Evolutionary conservation across 2,797 vertebrate genomes (phyloP), one percentile per base, ranked within the genome.

Genomic region (Rhinella marina): DNA sequence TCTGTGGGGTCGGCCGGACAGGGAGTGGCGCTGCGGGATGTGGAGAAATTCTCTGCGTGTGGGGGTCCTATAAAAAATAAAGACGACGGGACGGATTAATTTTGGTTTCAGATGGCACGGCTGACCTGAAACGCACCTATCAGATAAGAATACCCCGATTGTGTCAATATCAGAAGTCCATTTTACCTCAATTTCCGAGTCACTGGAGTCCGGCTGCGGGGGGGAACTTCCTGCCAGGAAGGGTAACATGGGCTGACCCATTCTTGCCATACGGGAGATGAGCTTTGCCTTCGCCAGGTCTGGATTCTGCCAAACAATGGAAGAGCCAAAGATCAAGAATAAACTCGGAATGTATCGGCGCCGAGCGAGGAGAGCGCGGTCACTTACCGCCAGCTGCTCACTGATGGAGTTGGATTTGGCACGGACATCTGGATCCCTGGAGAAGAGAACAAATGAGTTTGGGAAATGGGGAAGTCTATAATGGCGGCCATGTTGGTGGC

Each of bases 181-280:
- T 57, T n/a, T 68, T 90, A 99, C 98, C 96, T 99, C 98, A 0
- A 96, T 94, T 90, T 99, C 98, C 0, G 97, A 97, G 93, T 99
- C 98, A n/a, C 95, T 98, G 91, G 97, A 97, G 91, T 99, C 98
- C 0, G 96, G 95, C 61, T 98, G 98, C 41, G 95, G 91, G 8
- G 95, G 93, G 9, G 92, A 89, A 0, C 91, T 91, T 23, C 96
- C 96, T 0, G 96, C 87, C 2, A 99, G 92, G 90, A 99, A 97
- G 56, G 98, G 98, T 85, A 99, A 90, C 98, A 99, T 97, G 48
- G 98, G 98, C 89, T 99, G 98, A 0, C 98, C 98, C 98, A 99
- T 99, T 92, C 96, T 98, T 6, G 98, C 98, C 98, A 99, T 99
- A 62, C 98, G 96, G 23, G 98, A 99, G 90, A 99, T 99, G 81